Conservation (phyloP, 2,113 vertebrate genomes). For the Periophthalmus modestus region DNA sequence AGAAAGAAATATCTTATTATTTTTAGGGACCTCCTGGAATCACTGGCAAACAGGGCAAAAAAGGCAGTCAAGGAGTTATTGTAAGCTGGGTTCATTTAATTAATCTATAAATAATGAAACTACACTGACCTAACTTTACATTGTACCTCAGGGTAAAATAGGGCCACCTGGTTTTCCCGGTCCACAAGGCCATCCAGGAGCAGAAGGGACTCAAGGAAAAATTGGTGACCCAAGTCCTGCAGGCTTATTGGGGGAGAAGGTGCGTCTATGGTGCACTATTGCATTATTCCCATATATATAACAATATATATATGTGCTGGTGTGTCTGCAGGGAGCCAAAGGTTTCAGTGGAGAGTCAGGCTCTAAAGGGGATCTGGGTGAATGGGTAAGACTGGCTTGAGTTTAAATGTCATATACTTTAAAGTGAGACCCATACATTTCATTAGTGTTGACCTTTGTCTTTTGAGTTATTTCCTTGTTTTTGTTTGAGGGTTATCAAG, state of each 20-base stretch:
- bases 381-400: conserved; percentile 76
- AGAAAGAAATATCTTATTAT: conserved; percentile 19
- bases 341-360: conserved; percentile 75
- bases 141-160: conserved; percentile 58
- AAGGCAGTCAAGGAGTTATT: conserved; percentile 68
- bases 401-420: conserved; percentile 34
- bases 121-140: neutral
- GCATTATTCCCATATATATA: neutral
- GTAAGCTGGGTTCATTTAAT: conserved; percentile 56
- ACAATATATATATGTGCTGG: neutral
- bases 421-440: neutral
- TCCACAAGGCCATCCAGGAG: conserved; percentile 69
- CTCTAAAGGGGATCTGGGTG: conserved; percentile 79
- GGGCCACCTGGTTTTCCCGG: conserved; percentile 73
- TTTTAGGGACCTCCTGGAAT: conserved; percentile 72
- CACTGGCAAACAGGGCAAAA: conserved; percentile 71
- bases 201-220: conserved; percentile 63
- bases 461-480: neutral
- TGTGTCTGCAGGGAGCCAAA: conserved; percentile 64
- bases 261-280: conserved; percentile 19
- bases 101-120: neutral
- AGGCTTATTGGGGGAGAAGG: conserved; percentile 70
- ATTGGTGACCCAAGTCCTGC: conserved; percentile 37
- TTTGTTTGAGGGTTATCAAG: conserved; percentile 71
- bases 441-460: neutral